Conservation (phyloP, 2,888 invertebrate genomes). For the Microctonus hyperodae region DNA sequence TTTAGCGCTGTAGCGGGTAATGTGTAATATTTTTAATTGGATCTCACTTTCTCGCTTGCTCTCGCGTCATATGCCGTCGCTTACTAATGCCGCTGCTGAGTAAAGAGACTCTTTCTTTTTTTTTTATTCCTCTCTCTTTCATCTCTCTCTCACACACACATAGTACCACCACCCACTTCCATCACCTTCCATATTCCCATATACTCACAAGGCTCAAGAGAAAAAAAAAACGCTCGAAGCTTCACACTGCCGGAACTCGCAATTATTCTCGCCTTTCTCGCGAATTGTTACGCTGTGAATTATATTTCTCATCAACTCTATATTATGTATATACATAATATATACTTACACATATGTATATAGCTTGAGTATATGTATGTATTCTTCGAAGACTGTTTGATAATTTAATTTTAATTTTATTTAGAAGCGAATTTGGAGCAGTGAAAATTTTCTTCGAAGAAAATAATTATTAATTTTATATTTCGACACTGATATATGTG, state of each 20-base stretch:
- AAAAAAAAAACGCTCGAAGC: slow-evolving; percentile 46
- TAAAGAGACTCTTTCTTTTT: slow-evolving; percentile 23
- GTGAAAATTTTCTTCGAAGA: too few species aligned
- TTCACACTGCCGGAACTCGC: slow-evolving; percentile 55
- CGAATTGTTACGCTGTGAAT: slow-evolving; percentile 59
- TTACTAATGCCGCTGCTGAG: slow-evolving; percentile 27
- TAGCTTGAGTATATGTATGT: too few species aligned
- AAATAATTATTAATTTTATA: too few species aligned
- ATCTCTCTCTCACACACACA: too few species aligned
- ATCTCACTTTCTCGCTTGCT: slow-evolving; percentile 52
- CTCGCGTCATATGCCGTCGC: slow-evolving; percentile 21
- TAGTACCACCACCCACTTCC: slow-evolving; percentile 8
- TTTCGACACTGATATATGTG: too few species aligned
- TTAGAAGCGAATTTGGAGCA: too few species aligned
- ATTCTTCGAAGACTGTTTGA: too few species aligned
- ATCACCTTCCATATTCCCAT: neutral
- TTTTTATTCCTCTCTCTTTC: slow-evolving; percentile 10
- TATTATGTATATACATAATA: neutral
- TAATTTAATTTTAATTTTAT: too few species aligned
- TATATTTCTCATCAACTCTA: slow-evolving; percentile 37
- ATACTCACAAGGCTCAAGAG: slow-evolving; percentile 26
- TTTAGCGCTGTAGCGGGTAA: slow-evolving; percentile 59
- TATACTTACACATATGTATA: too few species aligned
- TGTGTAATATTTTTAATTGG: slow-evolving; percentile 64
- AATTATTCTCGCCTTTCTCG: slow-evolving; percentile 61